Evolutionary conservation across 2,888 invertebrate species (phyloP), one percentile per base, ranked within the genome.

Genomic region (Mellilla xanthometata): DNA sequence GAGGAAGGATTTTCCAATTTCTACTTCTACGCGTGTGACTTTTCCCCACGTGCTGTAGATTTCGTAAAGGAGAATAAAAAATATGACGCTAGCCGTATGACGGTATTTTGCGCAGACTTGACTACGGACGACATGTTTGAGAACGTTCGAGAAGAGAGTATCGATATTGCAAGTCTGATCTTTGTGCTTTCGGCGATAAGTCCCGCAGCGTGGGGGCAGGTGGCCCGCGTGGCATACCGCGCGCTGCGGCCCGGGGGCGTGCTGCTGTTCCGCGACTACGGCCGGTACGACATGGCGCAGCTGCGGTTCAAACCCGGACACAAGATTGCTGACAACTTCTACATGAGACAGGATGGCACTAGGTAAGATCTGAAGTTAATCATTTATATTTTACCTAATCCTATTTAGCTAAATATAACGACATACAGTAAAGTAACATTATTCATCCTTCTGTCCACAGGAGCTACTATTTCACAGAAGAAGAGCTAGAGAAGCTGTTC

Each of bases 291-390:
- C 76, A 97, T 99, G 95, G 97, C 99, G 0, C 98, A 99, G 88
- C 72, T 99, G 35, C 91, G 99, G 23, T 99, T 99, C 74, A 95
- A 96, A 52, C 93, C 97, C 0, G 98, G 98, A 0, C 94, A 96
- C 70, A 98, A 99, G 79, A 95, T 99, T 35, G 81, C 93, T 0
- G 97, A 99, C 2, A 96, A 97, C 73, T 95, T 98, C 62, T 99
- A 99, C 73, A 95, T 97, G 91, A 89, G 99, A 10, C 99, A 99
- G 78, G 99, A 99, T 92, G 98, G 98, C 0, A 99, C 99, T 0
- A 93, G 97, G 93, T 94, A 19, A 5, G 3, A 19, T 19, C 1
- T 5, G 15, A 19, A 5, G 4, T 19, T 19, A 3, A 5, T 5
- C n/a, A 24, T n/a, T 24, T 24, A 24, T 8, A 7, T 24, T 24